These are phyloP conservation scores for Magallana angulata DNA, from an alignment of 1,140 invertebrate genomes.

Conservation along the genomic window DNA sequence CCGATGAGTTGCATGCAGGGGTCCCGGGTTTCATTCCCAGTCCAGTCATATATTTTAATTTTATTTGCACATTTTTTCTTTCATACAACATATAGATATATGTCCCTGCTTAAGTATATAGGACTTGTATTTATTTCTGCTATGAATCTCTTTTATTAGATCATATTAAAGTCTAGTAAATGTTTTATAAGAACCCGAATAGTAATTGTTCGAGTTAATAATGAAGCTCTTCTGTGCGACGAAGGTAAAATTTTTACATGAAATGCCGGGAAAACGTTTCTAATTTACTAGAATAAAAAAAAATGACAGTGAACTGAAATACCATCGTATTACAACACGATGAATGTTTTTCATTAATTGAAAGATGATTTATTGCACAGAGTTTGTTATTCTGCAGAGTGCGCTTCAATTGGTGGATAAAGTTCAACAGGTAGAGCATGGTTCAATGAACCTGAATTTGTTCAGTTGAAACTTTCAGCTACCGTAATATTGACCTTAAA, in stretches of 20 bases:
- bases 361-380: background rate
- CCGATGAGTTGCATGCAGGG: too few species aligned
- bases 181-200: background rate
- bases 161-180: too few species aligned
- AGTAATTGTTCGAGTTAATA: background rate
- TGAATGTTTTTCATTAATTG: background rate
- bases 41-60: too few species aligned
- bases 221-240: background rate
- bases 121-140: too few species aligned
- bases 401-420: constrained; percentile 3
- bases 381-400: constrained; percentile 9
- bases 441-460: background rate
- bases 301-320: too few species aligned
- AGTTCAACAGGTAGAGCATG: background rate
- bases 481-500: too few species aligned
- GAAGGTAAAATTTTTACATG: background rate
- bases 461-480: background rate
- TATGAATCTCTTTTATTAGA: too few species aligned
- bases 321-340: background rate
- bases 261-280: background rate
- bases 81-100: too few species aligned
- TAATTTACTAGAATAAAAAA: background rate
- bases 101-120: too few species aligned
- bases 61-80: too few species aligned
- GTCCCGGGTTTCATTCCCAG: too few species aligned